Base-by-base conservation (phyloP, 1,140 invertebrate genomes). In the Cryptotermes secundus region DNA sequence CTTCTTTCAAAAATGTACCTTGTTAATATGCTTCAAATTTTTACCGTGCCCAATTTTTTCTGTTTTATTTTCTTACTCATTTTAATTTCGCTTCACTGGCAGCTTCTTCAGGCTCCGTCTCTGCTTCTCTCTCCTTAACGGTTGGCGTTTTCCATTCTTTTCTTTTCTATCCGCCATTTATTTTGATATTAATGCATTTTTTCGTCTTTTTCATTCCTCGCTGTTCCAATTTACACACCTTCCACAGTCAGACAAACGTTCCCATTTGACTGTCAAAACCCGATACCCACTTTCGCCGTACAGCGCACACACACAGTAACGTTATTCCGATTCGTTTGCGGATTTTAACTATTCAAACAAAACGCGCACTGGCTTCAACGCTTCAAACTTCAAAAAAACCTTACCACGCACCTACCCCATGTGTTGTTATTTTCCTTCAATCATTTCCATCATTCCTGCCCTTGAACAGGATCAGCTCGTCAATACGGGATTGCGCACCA, bases 391-490 rank as follows among this genome's bases (percentile, higher is more conserved):
- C 14, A 16, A 22, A 81, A 24, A 81, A 34, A 6, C 80, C 35
- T 26, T 72, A 14, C 9, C 80, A 81, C 80, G 35, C 31, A 81
- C 80, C 35, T 35, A 81, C 19, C 26, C 34, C 26, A 34, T n/a
- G 80, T 36, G 80, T n/a, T 81, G 80, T 35, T 81, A 81, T 36
- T 81, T 81, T 81, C 16, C 59, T 26, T 81, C 80, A 81, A 81
- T 81, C 35, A 81, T 81, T 81, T 81, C 42, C 80, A 81, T 81
- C 80, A 81, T 45, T 2, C 7, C 80, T 34, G 26, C 80, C 34
- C 34, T 81, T 45, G 59, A 72, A 72, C 26, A 72, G 31, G 31
- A 72, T 72, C 59, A 72, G 59, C 59, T 72, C 59, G 59, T 72
- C 59, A 72, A 72, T 72, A 72, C n/a, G 16, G 31, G 59, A 4